Base-by-base conservation (phyloP, 2,113 vertebrate genomes). In the Spea multiplicata region DNA sequence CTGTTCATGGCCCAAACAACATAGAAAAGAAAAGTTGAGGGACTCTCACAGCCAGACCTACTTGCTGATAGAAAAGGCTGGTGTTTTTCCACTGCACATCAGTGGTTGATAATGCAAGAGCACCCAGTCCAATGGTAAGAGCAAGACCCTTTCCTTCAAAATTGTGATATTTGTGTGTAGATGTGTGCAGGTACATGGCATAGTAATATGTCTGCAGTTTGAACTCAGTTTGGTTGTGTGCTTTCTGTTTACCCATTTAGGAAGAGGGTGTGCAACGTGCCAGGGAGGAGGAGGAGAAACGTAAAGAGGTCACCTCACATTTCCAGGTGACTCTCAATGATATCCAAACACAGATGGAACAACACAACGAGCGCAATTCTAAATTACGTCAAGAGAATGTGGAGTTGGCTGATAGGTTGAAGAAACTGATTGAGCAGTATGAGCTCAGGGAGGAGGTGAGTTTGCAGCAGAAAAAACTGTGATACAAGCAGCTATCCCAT, bases 311-410 rank as follows among this genome's bases (percentile, higher is more conserved):
- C 87, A 99, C 97, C 0, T 96, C 96, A 0, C 97, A 99, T 83
- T 98, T 99, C 90, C 97, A 99, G 88, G 90, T 96, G 88, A 99
- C 97, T 0, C 92, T 99, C 82, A 95, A 96, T 0, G 96, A 99
- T 88, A 99, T 99, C 89, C 96, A 99, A 90, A 89, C 94, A 10
- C 97, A 99, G 91, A 98, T 99, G 96, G 97, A 98, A 83, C 97
- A 98, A 84, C 97, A 99, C 90, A 97, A 98, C 0, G 95, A 98
- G 84, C 89, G 94, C 3, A 99, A 99, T 8, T 91, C 94, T 79
- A 97, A 94, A 72, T 92, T 99, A 16, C 93, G 96, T 30, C 95
- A 98, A 81, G 97, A 99, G 89, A 99, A 99, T 86, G 92, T 95
- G 64, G 97, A 99, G 85, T 91, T 99, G 86, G 96, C 96, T 0